Base-by-base conservation (phyloP, 2,888 invertebrate species). In the Philopedon plagiatum region DNA sequence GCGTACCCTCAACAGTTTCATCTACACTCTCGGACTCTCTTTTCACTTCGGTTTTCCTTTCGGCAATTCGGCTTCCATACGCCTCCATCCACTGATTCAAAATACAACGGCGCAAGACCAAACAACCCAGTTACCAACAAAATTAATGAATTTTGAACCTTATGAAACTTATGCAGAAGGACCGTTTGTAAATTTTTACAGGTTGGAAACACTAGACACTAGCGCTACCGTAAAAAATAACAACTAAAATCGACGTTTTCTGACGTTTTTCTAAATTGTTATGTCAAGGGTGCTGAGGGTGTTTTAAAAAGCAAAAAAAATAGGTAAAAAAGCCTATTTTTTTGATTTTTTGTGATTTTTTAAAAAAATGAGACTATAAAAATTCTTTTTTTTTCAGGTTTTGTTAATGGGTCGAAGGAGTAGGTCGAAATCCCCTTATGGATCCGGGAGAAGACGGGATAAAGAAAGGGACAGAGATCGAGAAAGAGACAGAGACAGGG, bases 371-470 rank as follows among this genome's bases (percentile, higher is more conserved):
- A 74, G 71, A 73, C 70, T 73, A n/a, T 34, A 78, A 78, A 79
- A 78, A 73, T 56, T 39, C 11, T 51, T 70, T 76, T 60, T 74
- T 75, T 69, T 73, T 41, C 51, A 72, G 78, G 56, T 51, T 46
- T 61, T 57, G 13, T 65, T 62, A 73, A 89, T 91, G 91, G 88
- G 88, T 71, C 84, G 88, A 77, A 87, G 88, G 79, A 87, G 88
- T 73, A 80, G 85, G 75, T 86, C 85, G 60, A 84, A 83, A 78
- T 86, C 88, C 58, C 88, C 89, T 61, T 71, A 41, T 37, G 87
- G 87, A 21, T 86, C 86, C 13, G 82, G 84, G 67, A 85, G 89
- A 81, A 83, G 89, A 75, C 85, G 88, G 60, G 88, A 88, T 71
- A 85, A 86, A 78, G 86, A 86, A 66, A 81, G 87, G 64, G 86